Percentiles rank a stretch among this genome's conserved stretches.
Conservation (phyloP, 2,113 vertebrate genomes). For the Eidolon helvum region DNA sequence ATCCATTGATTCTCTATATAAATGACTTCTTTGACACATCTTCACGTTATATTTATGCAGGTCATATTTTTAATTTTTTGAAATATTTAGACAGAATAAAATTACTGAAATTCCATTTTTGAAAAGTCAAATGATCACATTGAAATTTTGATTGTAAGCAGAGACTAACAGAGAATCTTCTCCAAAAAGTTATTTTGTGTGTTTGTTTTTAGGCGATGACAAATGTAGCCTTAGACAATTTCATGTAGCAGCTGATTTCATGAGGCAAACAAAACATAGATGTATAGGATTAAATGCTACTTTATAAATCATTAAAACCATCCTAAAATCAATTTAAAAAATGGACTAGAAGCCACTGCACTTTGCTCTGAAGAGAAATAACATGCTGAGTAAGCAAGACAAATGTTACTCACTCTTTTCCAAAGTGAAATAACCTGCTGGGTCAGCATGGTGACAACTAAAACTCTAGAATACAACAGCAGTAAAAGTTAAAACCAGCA, state of each 20-base stretch:
- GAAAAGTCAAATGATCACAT: background rate
- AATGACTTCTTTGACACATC: background rate
- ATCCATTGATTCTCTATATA: background rate
- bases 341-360: conserved; percentile 57
- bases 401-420: background rate
- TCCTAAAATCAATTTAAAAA: conserved; percentile 67
- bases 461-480: background rate
- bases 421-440: background rate
- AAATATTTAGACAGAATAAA: conserved; percentile 10
- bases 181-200: background rate
- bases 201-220: background rate
- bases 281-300: conserved; percentile 47
- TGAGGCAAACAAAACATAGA: conserved; percentile 32
- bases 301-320: conserved; percentile 69
- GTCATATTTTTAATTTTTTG: background rate
- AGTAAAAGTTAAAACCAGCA: background rate
- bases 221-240: background rate
- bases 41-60: background rate
- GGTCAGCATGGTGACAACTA: background rate
- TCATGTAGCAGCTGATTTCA: conserved; percentile 18
- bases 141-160: background rate
- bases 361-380: conserved; percentile 58
- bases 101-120: conserved; percentile 23
- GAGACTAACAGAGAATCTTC: background rate
- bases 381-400: conserved; percentile 46